phyloP scores from a whole-genome alignment of 2,113 vertebrate genomes.

The Pedetes capensis region DNA sequence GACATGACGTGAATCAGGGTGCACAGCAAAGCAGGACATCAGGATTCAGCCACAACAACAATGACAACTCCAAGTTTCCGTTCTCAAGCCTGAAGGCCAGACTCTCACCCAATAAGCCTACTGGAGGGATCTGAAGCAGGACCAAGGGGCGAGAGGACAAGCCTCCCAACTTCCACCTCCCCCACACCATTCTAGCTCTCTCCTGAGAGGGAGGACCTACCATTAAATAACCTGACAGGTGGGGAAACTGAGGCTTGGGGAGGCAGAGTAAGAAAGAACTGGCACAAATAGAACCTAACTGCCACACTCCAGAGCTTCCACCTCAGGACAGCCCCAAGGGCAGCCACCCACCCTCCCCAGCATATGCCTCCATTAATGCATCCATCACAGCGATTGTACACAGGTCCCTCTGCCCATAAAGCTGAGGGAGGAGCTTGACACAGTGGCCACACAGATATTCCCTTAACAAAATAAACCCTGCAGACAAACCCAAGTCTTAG shows the following conservation, averaged over 20 bases:
- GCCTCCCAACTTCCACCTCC: background rate
- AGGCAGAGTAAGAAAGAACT: no score
- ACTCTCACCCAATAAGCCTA: background rate
- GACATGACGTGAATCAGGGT: no score
- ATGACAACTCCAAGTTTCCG: accelerated
- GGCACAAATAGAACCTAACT: accelerated
- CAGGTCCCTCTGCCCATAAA: background rate
- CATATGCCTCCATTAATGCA: background rate
- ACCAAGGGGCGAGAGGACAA: background rate
- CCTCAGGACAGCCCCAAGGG: background rate
- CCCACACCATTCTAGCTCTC: no score
- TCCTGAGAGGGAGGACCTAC: background rate
- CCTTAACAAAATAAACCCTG: background rate
- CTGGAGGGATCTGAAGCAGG: background rate
- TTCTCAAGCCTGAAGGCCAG: background rate
- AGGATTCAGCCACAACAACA: accelerated
- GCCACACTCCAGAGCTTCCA: background rate
- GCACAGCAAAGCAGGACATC: background rate
- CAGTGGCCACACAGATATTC: background rate
- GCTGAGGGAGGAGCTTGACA: background rate
- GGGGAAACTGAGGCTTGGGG: background rate
- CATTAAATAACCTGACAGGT: background rate
- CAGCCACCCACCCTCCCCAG: background rate
- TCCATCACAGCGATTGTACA: background rate
- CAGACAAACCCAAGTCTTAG: background rate